Base-by-base conservation (phyloP, 1,140 invertebrate genomes). In the Sycobia sp. region DNA sequence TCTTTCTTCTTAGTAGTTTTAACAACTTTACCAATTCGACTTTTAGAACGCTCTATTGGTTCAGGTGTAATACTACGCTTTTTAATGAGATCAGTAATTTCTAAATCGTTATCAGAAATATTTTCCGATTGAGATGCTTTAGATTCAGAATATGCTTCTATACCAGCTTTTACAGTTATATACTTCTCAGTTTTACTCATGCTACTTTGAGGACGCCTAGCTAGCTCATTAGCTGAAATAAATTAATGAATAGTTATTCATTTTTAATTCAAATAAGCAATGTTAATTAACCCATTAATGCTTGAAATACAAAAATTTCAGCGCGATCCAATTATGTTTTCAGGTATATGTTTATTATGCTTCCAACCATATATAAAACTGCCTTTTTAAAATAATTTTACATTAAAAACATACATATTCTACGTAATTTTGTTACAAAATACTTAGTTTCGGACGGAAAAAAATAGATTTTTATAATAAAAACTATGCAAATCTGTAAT, bases 21-120 rank as follows among this genome's bases (percentile, higher is more conserved):
- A 25, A 27, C 11, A 7, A 8, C 11, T 38, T 53, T 51, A 36
- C 49, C 25, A 43, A 4, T 14, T 25, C 41, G 38, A 41, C 58
- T 61, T 22, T 61, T 61, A 9, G 38, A n/a, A 3, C 46, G 49
- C 29, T 13, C 7, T 4, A 9, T 10, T 36, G 16, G 7, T 32
- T 16, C 1, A 8, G 41, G 22, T 14, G 4, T 38, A 1, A 4
- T 3, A 39, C 4, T 32, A 13, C 4, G 16, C 9, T 39, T 43
- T 25, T 63, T 7, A 57, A 5, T 56, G 4, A 63, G 50, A 20
- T 18, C 27, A 50, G 32, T 22, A 16, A 63, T 25, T 43, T 57
- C 61, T 36, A 20, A 51, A 41, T 63, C 61, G 11, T 56, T 43
- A 22, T 62, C 53, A 5, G 34, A 55, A 41, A 39, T 44, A 16